phyloP scores from a whole-genome alignment of 2,113 vertebrate species.

The Mustela nigripes region DNA sequence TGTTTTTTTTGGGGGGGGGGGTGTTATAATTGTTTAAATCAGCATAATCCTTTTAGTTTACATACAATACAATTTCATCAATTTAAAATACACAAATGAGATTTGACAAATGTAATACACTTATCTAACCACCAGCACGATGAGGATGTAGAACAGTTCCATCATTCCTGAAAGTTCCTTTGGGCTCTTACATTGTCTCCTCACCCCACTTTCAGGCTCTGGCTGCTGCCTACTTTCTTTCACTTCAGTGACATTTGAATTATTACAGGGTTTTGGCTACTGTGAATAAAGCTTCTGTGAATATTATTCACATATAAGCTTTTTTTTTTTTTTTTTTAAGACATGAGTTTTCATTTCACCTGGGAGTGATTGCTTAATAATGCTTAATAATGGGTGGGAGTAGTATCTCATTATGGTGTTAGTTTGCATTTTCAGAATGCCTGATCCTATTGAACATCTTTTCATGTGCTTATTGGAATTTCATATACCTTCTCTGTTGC shows the following conservation, averaged over 20 bases:
- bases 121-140: not conserved
- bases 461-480: not conserved
- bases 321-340: not conserved
- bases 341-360: not conserved
- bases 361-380: not conserved
- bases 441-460: not conserved
- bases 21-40: not conserved
- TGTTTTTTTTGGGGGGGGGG: not conserved
- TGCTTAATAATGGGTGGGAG: not conserved
- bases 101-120: slow-evolving; percentile 14
- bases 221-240: not conserved
- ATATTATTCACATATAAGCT: not conserved
- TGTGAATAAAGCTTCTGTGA: not conserved
- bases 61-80: not conserved
- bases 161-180: not conserved
- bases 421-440: slow-evolving; percentile 17
- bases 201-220: not conserved
- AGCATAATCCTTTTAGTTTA: not conserved
- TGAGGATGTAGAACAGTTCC: not conserved
- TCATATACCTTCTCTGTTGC: not conserved
- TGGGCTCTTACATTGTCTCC: not conserved
- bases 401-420: slow-evolving; percentile 23
- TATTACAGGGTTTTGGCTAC: not conserved
- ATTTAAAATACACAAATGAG: not conserved
- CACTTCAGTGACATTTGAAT: not conserved